phyloP scores from a whole-genome alignment of 2,113 vertebrate genomes.

The Globicephala melas region DNA sequence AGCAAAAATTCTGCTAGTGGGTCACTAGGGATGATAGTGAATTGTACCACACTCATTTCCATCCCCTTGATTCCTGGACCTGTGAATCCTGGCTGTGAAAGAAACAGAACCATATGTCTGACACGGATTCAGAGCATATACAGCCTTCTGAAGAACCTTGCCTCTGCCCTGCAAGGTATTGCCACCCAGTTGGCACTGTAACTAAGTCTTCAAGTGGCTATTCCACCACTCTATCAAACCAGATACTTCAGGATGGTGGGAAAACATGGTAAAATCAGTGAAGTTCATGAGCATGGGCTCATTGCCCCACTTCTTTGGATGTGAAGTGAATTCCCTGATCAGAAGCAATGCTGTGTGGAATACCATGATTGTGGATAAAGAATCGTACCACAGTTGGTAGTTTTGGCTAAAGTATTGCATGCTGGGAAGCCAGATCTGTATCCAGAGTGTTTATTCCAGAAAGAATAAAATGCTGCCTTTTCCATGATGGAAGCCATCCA shows the following conservation, averaged over 20 bases:
- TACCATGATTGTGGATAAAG: background rate
- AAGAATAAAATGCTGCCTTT: conserved; percentile 19
- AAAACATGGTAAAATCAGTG: background rate
- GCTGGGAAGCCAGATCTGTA: background rate
- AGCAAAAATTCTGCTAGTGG: background rate
- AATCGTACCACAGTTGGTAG: background rate
- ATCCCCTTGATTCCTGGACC: background rate
- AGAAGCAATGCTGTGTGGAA: background rate
- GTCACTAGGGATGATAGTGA: background rate
- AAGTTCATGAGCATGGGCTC: background rate
- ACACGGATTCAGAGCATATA: background rate
- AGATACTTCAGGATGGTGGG: background rate
- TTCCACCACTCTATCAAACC: background rate
- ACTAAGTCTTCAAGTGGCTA: background rate
- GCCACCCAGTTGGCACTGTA: background rate
- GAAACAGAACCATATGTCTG: background rate
- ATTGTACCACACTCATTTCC: background rate
- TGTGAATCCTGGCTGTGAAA: background rate
- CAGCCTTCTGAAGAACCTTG: background rate
- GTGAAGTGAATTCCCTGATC: background rate
- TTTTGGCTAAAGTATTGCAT: conserved; percentile 11
- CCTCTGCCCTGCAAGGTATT: background rate
- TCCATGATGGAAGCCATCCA: background rate
- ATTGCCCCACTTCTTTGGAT: background rate
- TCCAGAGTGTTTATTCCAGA: background rate